Conservation (phyloP, 2,797 vertebrate species). For the Astyanax mexicanus region DNA sequence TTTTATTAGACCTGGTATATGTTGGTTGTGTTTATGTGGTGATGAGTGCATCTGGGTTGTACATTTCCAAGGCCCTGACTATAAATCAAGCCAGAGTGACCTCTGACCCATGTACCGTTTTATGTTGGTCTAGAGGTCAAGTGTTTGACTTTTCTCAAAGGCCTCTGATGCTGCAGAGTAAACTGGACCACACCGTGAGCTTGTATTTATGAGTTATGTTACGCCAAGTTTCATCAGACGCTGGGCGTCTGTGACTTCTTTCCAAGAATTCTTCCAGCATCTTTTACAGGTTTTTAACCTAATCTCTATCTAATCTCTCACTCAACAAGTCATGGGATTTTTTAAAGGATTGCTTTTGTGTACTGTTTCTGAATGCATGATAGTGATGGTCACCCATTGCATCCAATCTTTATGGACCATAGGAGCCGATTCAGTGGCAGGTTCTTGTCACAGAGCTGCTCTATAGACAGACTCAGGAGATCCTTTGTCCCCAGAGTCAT, state of each 20-base stretch:
- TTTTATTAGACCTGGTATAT: neutral
- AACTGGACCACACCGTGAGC: constrained; percentile 26
- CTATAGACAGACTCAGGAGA: too few species aligned
- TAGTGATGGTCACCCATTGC: too few species aligned
- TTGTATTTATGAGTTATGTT: constrained; percentile 23
- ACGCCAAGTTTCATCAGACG: neutral
- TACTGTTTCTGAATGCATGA: too few species aligned
- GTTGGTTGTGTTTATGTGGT: neutral
- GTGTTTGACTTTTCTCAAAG: neutral
- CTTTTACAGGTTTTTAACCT: neutral
- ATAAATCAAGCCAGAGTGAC: constrained; percentile 6
- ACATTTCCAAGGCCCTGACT: neutral
- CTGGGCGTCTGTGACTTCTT: constrained; percentile 7
- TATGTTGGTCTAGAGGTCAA: constrained; percentile 13
- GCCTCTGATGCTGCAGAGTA: constrained; percentile 14
- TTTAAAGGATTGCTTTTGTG: too few species aligned
- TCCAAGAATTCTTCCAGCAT: neutral
- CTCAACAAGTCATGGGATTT: too few species aligned
- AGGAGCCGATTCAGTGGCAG: too few species aligned
- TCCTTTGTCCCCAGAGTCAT: too few species aligned
- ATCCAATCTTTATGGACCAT: too few species aligned
- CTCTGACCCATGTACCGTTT: neutral
- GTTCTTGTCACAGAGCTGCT: too few species aligned
- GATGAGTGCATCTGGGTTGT: neutral
- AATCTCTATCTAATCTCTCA: too few species aligned